Base-by-base conservation (phyloP, 2,113 vertebrate species). In the Ctenodactylus gundi region DNA sequence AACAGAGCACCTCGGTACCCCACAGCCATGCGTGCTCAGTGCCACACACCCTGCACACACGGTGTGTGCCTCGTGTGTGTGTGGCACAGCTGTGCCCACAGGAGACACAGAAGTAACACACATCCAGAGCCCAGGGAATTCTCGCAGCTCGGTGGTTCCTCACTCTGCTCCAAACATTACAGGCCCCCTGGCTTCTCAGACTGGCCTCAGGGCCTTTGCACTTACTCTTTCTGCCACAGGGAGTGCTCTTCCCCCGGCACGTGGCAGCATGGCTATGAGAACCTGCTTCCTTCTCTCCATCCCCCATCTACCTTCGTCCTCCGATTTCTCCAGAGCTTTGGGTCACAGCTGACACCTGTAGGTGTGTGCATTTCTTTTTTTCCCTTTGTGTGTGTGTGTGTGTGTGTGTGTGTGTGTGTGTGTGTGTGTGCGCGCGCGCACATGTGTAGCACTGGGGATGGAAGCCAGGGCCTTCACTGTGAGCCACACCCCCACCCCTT, bases 1-100 rank as follows among this genome's bases (percentile, higher is more conserved):
- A 8, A 5, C 57, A 39, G 39, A 68, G 58, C 58, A 14, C 4
- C 31, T 13, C 29, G n/a, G 51, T 13, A 7, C 6, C 6, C 51
- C 17, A 1, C 29, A 3, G n/a, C 1, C 29, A 39, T 49, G 4
- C 6, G 57, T 0, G 3, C 34, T n/a, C n/a, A 3, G 2, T 0
- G 13, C 34, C 67, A 23, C 20, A 23, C 20, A 36, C 64, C 31
- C 31, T 83, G 17, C 41, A 21, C 41, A 21, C 4, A 21, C 36
- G 36, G 25, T 13, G 5, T 31, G 13, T 17, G 6, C 44, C 23
- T 21, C n/a, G 29, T 1, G 1, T 36, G 80, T 31, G 9, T 39
- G 12, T 14, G 8, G n/a, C 31, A 64, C 57, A 53, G 6, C 34
- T 21, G 7, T 17, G 12, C 34, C 2, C 0, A 17, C 34, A n/a